Percentiles rank a stretch among this genome's conserved stretches.
Conservation (phyloP, 2,888 invertebrate genomes). For the Latrodectus hesperus region DNA sequence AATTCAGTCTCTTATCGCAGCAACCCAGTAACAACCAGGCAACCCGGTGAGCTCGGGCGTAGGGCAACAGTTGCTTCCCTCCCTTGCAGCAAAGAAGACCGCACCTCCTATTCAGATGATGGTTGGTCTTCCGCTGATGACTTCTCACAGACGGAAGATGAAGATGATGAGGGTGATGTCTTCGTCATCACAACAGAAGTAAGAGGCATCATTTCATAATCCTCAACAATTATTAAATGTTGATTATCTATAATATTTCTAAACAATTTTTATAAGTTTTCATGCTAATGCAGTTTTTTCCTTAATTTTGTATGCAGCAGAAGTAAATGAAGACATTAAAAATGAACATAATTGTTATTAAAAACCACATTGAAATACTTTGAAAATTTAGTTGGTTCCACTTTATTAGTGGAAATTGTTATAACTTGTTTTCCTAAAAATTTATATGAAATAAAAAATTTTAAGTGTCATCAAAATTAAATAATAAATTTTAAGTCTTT, state of each 20-base stretch:
- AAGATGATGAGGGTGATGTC: constrained; percentile 81
- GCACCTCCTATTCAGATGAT: constrained; percentile 81
- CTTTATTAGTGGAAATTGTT: not conserved
- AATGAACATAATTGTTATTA: no score
- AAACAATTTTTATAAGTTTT: no score
- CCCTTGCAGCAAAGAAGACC: constrained; percentile 56
- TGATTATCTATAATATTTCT: no score
- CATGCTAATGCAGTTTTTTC: no score
- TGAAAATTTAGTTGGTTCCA: no score
- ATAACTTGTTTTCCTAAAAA: not conserved
- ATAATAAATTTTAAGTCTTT: no score
- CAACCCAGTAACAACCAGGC: constrained; percentile 30
- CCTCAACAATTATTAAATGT: no score
- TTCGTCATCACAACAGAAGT: constrained; percentile 79
- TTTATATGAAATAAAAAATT: no score
- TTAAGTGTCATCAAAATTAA: no score
- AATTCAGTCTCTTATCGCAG: constrained; percentile 58
- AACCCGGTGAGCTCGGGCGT: constrained; percentile 64
- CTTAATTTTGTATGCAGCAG: no score
- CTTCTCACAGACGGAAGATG: constrained; percentile 82
- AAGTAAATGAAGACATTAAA: no score
- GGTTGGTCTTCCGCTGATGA: constrained; percentile 95
- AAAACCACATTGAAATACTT: no score
- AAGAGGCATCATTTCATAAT: constrained; percentile 41
- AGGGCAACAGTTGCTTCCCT: constrained; percentile 69